Percentiles rank a stretch among this genome's conserved stretches.
Conservation (phyloP, 2,113 vertebrate genomes). For the Peromyscus maniculatus region DNA sequence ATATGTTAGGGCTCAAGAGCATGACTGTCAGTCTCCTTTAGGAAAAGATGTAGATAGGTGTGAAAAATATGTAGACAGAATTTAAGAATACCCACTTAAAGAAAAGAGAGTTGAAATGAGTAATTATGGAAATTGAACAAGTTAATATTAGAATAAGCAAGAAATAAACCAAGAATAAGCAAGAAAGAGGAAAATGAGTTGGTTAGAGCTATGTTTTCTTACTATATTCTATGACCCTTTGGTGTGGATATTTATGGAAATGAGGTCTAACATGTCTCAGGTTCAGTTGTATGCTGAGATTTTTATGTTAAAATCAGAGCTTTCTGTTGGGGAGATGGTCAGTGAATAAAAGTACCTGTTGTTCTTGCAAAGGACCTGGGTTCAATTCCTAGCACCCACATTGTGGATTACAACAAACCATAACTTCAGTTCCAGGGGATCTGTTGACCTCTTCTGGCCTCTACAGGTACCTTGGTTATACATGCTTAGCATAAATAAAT, state of each 20-base stretch:
- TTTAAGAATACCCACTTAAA: neutral
- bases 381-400: neutral
- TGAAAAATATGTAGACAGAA: neutral
- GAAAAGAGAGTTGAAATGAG: neutral
- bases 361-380: neutral
- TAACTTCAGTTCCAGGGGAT: neutral
- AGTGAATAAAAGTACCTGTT: neutral
- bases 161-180: neutral
- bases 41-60: neutral
- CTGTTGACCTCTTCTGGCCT: neutral
- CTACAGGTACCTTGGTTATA: neutral
- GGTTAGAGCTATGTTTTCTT: constrained; percentile 7
- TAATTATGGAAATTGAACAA: neutral
- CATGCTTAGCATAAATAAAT: neutral
- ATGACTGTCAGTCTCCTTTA: neutral
- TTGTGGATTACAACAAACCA: neutral
- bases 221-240: constrained; percentile 8
- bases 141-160: neutral
- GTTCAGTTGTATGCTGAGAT: neutral
- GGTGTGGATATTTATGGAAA: constrained; percentile 4
- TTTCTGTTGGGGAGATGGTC: neutral
- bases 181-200: constrained; percentile 2
- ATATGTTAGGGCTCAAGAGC: constrained; percentile 34
- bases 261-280: neutral
- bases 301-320: neutral